phyloP scores from a whole-genome alignment of 2,797 vertebrate genomes.

The Phalloptychus januarius region DNA sequence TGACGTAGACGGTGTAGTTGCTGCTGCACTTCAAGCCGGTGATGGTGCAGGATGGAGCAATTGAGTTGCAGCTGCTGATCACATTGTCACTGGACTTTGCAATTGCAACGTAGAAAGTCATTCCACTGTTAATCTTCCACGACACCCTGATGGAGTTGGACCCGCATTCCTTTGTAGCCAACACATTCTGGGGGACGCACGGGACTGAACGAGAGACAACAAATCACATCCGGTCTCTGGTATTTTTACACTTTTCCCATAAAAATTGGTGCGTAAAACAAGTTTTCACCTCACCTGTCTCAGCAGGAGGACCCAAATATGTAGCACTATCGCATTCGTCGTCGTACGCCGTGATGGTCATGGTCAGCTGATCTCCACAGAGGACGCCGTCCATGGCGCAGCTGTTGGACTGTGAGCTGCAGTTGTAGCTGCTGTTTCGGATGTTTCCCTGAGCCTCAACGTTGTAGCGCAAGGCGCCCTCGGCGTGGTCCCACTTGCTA shows the following conservation, averaged over 20 bases:
- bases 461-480: slow-evolving; percentile 74
- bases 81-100: slow-evolving; percentile 55
- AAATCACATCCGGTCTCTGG: neutral
- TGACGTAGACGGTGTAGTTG: slow-evolving; percentile 66
- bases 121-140: slow-evolving; percentile 64
- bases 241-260: neutral
- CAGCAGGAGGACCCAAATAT: slow-evolving; percentile 62
- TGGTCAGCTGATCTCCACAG: slow-evolving; percentile 80
- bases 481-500: slow-evolving; percentile 77
- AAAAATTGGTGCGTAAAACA: neutral
- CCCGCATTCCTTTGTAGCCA: slow-evolving; percentile 66
- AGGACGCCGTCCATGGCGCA: slow-evolving; percentile 71
- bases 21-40: slow-evolving; percentile 75
- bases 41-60: slow-evolving; percentile 62
- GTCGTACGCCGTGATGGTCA: slow-evolving; percentile 76
- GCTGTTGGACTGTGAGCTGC: slow-evolving; percentile 74
- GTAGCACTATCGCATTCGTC: slow-evolving; percentile 74
- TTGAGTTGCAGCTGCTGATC: slow-evolving; percentile 61
- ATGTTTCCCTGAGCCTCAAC: slow-evolving; percentile 77
- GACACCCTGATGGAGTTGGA: slow-evolving; percentile 66
- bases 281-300: slow-evolving; percentile 73
- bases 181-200: slow-evolving; percentile 73
- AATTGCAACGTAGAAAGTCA: slow-evolving; percentile 66
- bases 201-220: slow-evolving; percentile 67
- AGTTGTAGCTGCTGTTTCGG: slow-evolving; percentile 68